Evolutionary conservation across 2,797 vertebrate species (phyloP).

Genomic region (Chelidonichthys spinosus): DNA sequence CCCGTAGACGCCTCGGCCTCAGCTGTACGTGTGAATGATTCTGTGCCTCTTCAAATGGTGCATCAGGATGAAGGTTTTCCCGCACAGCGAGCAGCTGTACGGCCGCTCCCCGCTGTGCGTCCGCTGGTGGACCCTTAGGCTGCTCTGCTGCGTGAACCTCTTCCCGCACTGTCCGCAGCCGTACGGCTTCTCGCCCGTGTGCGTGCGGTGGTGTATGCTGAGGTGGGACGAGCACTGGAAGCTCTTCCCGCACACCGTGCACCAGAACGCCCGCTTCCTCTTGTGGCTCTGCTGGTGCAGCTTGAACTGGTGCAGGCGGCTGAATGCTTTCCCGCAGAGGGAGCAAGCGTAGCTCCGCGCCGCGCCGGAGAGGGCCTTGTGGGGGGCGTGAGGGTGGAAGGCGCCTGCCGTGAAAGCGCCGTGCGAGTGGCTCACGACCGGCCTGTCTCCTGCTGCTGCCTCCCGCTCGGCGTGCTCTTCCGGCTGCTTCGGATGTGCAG

Average conservation of each 20-base stretch:
- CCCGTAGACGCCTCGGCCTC: neutral
- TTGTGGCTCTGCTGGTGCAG: conserved; percentile 82
- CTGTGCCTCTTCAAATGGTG: conserved; percentile 81
- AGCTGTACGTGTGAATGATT: conserved; percentile 79
- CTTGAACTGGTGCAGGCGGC: conserved; percentile 79
- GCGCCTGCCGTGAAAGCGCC: conserved; percentile 32
- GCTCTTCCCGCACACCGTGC: conserved; percentile 81
- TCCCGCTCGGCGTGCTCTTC: conserved; percentile 45
- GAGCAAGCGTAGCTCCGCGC: conserved; percentile 67
- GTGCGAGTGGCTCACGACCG: conserved; percentile 25
- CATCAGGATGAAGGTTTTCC: conserved; percentile 82
- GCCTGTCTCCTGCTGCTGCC: neutral
- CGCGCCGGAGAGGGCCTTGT: conserved; percentile 32
- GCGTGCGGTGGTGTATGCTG: conserved; percentile 82
- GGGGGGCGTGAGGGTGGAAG: conserved; percentile 39
- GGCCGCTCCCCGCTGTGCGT: conserved; percentile 83
- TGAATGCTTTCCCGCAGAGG: conserved; percentile 79
- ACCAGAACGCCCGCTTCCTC: conserved; percentile 79
- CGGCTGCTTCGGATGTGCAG: conserved; percentile 4
- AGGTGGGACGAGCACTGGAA: conserved; percentile 84
- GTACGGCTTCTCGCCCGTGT: conserved; percentile 84
- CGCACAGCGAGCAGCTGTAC: conserved; percentile 81
- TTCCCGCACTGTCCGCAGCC: conserved; percentile 81
- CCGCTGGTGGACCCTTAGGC: conserved; percentile 82
- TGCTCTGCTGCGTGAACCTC: conserved; percentile 84